phyloP scores from a whole-genome alignment of 2,113 vertebrate species.

The Sapayoa aenigma region DNA sequence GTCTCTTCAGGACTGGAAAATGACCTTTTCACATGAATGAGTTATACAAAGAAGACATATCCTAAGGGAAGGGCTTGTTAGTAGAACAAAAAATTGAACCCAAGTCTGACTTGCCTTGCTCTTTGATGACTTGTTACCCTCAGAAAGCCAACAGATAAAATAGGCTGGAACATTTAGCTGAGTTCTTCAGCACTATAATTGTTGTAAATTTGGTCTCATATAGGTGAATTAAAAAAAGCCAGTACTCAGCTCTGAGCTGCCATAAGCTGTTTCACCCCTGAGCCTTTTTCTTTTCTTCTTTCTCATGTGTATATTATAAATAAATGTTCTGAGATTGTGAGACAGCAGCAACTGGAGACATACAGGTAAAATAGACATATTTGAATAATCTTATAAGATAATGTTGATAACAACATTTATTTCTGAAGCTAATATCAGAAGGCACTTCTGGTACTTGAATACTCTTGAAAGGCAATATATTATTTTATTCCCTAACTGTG shows the following conservation, averaged over 20 bases:
- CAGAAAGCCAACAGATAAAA: background rate
- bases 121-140: background rate
- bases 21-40: background rate
- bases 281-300: background rate
- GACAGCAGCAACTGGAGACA: background rate
- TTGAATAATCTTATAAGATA: background rate
- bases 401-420: background rate
- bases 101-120: background rate
- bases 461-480: background rate
- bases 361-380: background rate
- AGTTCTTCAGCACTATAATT: background rate
- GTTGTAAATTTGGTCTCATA: background rate
- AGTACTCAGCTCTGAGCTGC: background rate
- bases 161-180: background rate
- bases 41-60: background rate
- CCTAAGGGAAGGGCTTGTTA: background rate
- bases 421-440: background rate
- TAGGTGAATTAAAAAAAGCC: background rate
- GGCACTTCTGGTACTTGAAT: background rate
- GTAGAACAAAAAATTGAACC: background rate
- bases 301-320: background rate
- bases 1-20: background rate
- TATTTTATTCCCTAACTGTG: background rate
- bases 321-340: background rate
- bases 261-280: background rate